These are phyloP conservation scores for Nebria salina DNA, from an alignment of 2,888 invertebrate genomes.

Conservation along the genomic window DNA sequence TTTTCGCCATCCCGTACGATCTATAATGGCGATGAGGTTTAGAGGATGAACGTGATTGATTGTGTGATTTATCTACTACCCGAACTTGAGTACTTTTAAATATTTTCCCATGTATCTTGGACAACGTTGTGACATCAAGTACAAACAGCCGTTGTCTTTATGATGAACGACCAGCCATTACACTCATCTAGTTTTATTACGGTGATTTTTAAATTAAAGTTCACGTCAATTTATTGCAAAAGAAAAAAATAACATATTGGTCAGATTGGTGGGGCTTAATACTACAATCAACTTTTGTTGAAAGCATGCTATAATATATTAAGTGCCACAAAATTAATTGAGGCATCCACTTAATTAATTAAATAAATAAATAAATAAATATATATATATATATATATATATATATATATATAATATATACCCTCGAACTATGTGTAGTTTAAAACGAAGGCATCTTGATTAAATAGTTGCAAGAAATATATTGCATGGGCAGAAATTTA, in stretches of 20 bases:
- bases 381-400: no score
- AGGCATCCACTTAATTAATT: no score
- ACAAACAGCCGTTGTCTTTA: not conserved
- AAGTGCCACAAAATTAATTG: no score
- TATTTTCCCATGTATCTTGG: not conserved
- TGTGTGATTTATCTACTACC: not conserved
- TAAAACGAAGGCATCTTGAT: not conserved
- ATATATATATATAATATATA: not conserved
- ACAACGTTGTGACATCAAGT: not conserved
- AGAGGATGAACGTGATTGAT: not conserved
- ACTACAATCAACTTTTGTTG: no score
- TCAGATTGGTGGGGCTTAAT: no score
- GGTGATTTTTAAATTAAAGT: not conserved
- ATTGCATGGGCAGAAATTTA: not conserved
- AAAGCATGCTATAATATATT: no score
- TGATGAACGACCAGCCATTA: not conserved
- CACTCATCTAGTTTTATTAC: not conserved
- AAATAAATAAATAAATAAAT: no score
- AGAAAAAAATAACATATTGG: not conserved
- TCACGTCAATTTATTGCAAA: not conserved
- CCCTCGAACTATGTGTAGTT: not conserved
- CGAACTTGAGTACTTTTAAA: not conserved
- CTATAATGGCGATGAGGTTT: not conserved
- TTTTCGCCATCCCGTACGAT: not conserved
- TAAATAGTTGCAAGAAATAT: not conserved